Evolutionary conservation across 1,140 invertebrate genomes (phyloP).

Genomic region (Akabosia matsudoensis): DNA sequence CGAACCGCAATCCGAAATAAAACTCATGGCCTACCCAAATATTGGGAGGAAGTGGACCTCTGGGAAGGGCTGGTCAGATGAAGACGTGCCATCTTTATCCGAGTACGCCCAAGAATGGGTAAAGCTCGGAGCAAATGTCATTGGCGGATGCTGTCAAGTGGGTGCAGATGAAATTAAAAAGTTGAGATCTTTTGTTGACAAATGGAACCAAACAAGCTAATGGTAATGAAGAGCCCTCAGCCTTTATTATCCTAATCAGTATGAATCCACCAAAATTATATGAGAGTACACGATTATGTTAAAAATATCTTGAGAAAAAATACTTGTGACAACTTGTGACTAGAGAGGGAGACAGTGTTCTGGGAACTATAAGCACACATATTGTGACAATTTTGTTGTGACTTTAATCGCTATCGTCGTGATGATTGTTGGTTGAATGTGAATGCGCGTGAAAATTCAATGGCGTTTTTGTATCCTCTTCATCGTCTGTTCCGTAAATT

Average conservation of each 20-base stretch:
- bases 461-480: slow-evolving; percentile 52
- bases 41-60: slow-evolving; percentile 62
- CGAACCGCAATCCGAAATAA: slow-evolving; percentile 53
- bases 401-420: slow-evolving; percentile 48
- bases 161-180: slow-evolving; percentile 61
- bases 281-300: no score
- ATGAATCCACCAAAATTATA: no score
- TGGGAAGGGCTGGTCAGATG: slow-evolving; percentile 59
- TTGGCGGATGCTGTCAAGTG: slow-evolving; percentile 77
- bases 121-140: slow-evolving; percentile 64
- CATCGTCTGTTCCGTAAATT: slow-evolving; percentile 89
- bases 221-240: no score
- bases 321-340: no score
- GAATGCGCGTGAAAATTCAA: slow-evolving; percentile 46
- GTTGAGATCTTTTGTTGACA: slow-evolving; percentile 53
- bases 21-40: slow-evolving; percentile 70
- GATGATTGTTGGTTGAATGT: slow-evolving; percentile 32
- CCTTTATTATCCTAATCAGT: no score
- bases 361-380: no score
- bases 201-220: slow-evolving; percentile 10
- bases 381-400: no score
- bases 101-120: slow-evolving; percentile 67
- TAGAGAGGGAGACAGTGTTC: no score
- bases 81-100: slow-evolving; percentile 57
- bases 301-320: no score